Evolutionary conservation across 2,797 vertebrate species (phyloP), one percentile per base, ranked within the genome.

Genomic region (Geotrypetes seraphini): DNA sequence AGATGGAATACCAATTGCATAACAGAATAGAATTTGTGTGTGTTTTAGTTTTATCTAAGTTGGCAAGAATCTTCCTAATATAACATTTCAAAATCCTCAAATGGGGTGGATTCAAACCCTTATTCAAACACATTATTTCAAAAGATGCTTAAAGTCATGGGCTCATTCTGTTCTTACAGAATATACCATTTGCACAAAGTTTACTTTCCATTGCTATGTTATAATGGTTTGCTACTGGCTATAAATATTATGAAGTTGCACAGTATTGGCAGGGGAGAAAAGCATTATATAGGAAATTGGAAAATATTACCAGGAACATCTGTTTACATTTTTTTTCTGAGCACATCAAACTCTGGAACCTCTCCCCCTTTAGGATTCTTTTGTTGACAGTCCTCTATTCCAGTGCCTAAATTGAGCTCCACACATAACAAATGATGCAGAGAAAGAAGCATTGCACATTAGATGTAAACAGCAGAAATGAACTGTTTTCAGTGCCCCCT

Each of bases 281-380:
- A 21, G 12, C 19, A 16, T 11, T 7, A 1, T 5, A 16, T 25
- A 39, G 21, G 5, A 25, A 14, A 22, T 38, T 25, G n/a, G 22
- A 14, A 5, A 38, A 12, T 19, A 25, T 3, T 27, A 16, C 3
- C 17, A 27, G 2, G 16, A 46, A 12, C 10, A 18, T n/a, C n/a
- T 4, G 7, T 20, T 6, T 11, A 25, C 25, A 25, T 12, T 14
- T 26, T 5, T 22, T 18, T n/a, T 10, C 20, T 17, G 13, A 22
- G 6, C 1, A 7, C 4, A 39, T 27, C 12, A 41, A 36, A 10
- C 12, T 24, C 1, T 1, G 35, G 5, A 6, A 19, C 7, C 25
- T 10, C 19, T 22, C 8, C 26, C n/a, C n/a, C 13, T 1, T 3
- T 0, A 0, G 11, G 20, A 39, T 7, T 2, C 4, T 4, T 7